Evolutionary conservation across 2,888 invertebrate genomes (phyloP).

Genomic region (Altica lythri): DNA sequence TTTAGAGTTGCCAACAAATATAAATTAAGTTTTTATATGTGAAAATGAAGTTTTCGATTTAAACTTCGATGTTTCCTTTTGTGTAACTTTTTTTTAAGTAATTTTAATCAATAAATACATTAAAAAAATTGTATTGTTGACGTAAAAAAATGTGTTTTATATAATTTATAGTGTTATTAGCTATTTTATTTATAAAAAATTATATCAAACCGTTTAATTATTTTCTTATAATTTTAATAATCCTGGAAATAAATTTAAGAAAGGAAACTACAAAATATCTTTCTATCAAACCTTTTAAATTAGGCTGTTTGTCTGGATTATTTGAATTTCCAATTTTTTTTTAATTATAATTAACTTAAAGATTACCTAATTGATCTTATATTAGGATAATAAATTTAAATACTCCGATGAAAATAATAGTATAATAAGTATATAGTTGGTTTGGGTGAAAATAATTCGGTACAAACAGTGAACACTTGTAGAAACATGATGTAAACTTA

Average conservation of each 20-base stretch:
- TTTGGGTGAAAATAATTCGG: too few species aligned
- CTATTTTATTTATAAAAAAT: constrained; percentile 38
- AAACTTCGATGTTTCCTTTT: constrained; percentile 25
- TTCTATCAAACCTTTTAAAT: constrained; percentile 23
- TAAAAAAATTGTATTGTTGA: constrained; percentile 28
- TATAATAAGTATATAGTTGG: too few species aligned
- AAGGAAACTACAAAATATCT: constrained; percentile 17
- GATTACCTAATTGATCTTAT: too few species aligned
- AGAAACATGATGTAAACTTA: too few species aligned
- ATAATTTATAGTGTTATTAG: constrained; percentile 37
- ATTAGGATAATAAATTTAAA: too few species aligned
- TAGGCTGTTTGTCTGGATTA: too few species aligned
- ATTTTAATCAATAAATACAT: constrained; percentile 23
- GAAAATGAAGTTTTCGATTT: constrained; percentile 19
- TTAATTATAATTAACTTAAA: too few species aligned
- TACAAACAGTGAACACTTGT: too few species aligned
- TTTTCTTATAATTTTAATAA: constrained; percentile 30
- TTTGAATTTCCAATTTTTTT: too few species aligned
- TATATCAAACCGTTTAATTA: constrained; percentile 16
- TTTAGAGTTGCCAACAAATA: constrained; percentile 22
- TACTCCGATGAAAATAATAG: too few species aligned
- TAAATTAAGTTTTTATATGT: constrained; percentile 31
- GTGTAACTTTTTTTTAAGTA: constrained; percentile 26
- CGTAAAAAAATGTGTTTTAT: constrained; percentile 34
- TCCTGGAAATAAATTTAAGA: constrained; percentile 32